Evolutionary conservation across 23 tunicate species (phyloP).

Genomic region (Pegea sp.): DNA sequence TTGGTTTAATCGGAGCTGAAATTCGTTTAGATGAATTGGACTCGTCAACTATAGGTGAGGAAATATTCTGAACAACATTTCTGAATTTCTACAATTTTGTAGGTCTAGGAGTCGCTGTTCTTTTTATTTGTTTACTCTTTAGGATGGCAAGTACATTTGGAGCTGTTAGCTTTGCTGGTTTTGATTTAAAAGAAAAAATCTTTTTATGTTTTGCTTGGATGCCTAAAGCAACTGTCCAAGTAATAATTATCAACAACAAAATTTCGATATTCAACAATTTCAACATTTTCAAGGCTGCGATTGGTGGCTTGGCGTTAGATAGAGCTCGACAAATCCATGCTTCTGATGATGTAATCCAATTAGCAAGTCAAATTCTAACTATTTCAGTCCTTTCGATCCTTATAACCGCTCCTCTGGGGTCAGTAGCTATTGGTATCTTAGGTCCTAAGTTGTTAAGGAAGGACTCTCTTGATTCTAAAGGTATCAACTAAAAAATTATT

Average conservation of each 20-base stretch:
- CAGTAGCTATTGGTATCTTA: slow-evolving; percentile 36
- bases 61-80: too few species aligned
- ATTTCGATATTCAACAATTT: too few species aligned
- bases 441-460: slow-evolving; percentile 35
- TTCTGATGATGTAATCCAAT: slow-evolving; percentile 13
- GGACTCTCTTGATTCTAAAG: not conserved
- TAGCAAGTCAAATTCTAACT: slow-evolving; percentile 18
- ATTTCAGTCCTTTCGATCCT: slow-evolving; percentile 63
- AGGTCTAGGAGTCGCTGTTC: slow-evolving; percentile 31
- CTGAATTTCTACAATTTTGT: not conserved
- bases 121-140: slow-evolving; percentile 24
- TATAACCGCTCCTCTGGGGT: slow-evolving; percentile 54
- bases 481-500: not conserved
- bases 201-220: slow-evolving; percentile 75
- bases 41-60: slow-evolving; percentile 40
- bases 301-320: slow-evolving; percentile 69
- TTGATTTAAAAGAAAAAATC: slow-evolving; percentile 32
- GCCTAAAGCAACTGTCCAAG: slow-evolving; percentile 91
- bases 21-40: slow-evolving; percentile 26
- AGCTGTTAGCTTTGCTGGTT: slow-evolving; percentile 31
- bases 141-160: slow-evolving; percentile 32
- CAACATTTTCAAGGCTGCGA: slow-evolving; percentile 54
- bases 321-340: slow-evolving; percentile 18
- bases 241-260: slow-evolving; percentile 7
- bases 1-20: slow-evolving; percentile 92